A percentile compares a stretch with the other conserved stretches of the same genome.
Evolutionary conservation across 2,797 vertebrate species (phyloP).

Genomic region (Lophius americanus): DNA sequence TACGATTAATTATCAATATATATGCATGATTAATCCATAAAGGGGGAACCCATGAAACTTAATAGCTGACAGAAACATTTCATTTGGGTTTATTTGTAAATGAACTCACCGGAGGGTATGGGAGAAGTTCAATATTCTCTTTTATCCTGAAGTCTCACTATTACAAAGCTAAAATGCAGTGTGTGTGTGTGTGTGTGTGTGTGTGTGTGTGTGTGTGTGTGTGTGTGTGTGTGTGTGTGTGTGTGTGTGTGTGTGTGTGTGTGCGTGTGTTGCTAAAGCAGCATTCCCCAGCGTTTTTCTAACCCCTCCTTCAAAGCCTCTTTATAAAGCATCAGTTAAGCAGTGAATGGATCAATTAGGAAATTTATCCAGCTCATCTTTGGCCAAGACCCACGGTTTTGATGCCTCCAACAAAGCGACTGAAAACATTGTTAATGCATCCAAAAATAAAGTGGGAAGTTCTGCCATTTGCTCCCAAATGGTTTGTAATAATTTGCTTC

Average conservation of each 20-base stretch:
- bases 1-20: slow-evolving; percentile 60
- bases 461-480: slow-evolving; percentile 75
- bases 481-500: slow-evolving; percentile 82
- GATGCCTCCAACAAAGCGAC: slow-evolving; percentile 79
- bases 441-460: slow-evolving; percentile 77
- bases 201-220: slow-evolving; percentile 24
- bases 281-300: slow-evolving; percentile 21
- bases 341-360: slow-evolving; percentile 85
- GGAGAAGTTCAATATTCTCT: not conserved
- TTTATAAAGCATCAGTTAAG: slow-evolving; percentile 81
- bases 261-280: slow-evolving; percentile 7
- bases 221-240: slow-evolving; percentile 22
- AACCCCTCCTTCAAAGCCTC: slow-evolving; percentile 59
- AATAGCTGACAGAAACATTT: slow-evolving; percentile 45
- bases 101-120: slow-evolving; percentile 8
- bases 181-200: slow-evolving; percentile 15
- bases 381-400: slow-evolving; percentile 70
- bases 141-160: slow-evolving; percentile 26
- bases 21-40: slow-evolving; percentile 33
- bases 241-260: slow-evolving; percentile 25
- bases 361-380: slow-evolving; percentile 79
- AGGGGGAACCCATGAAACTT: slow-evolving; percentile 16
- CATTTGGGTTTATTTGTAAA: slow-evolving; percentile 14
- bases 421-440: slow-evolving; percentile 82
- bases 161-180: slow-evolving; percentile 14